Evolutionary conservation across 1,140 invertebrate species (phyloP), one percentile per base, ranked within the genome.

Genomic region (Geopemphigus sp.): DNA sequence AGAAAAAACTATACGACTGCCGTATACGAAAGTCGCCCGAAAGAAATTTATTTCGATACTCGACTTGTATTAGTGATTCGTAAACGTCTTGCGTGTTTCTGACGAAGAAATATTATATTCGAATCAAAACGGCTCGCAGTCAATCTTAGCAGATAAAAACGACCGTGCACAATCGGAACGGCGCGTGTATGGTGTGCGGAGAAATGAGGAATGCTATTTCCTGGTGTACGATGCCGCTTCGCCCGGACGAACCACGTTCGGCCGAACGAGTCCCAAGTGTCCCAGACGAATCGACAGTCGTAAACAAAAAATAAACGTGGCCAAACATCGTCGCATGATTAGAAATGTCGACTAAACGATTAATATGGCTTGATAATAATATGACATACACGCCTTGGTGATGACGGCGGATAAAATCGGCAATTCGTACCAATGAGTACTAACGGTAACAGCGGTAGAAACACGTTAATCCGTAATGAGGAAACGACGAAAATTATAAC

Each of bases 41-140:
- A 54, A 54, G 68, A 72, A 72, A 72, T 72, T 53, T 72, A 72
- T 72, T 72, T 54, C 68, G 68, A 72, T 72, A 72, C 68, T 72
- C 24, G 19, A 72, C 53, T n/a, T 47, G 68, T 72, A 72, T 57
- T 57, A 76, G 72, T 59, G 56, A 76, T 76, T 76, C 72, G 72
- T 76, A 59, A 76, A 76, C 72, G 72, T 56, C 56, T 39, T 39
- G 72, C n/a, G 72, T 76, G 72, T 59, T 76, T 59, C 24, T 76
- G 72, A 76, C 72, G 72, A 45, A 57, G 72, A 76, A 76, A 76
- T 76, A 76, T 76, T 76, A 76, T 76, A 76, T 76, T 76, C 15
- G 29, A 24, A 39, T 57, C 54, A 76, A 59, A 76, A 76, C 56
- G 26, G 32, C 32, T 76, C 47, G n/a, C 26, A 76, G 53, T 76